phyloP scores from a whole-genome alignment of 1,140 invertebrate species.

The Gryon sp. region DNA sequence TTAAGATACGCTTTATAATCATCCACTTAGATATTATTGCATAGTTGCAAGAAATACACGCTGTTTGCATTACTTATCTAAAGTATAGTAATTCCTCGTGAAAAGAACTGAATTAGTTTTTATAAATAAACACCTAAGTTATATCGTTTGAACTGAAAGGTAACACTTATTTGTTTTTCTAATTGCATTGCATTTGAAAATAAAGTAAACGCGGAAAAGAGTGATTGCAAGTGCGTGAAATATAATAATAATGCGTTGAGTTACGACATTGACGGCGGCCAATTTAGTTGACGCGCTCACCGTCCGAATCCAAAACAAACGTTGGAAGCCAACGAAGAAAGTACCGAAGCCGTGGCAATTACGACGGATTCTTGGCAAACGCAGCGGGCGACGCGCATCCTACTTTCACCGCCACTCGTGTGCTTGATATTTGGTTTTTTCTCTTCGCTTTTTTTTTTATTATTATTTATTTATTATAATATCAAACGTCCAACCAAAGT shows the following conservation, averaged over 20 bases:
- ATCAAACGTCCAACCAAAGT: constrained; percentile 39
- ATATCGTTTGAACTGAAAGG: too few species aligned
- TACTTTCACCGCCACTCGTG: constrained; percentile 65
- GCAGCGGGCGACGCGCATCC: constrained; percentile 57
- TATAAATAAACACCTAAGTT: too few species aligned
- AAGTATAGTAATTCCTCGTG: too few species aligned
- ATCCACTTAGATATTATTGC: too few species aligned
- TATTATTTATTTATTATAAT: constrained; percentile 51
- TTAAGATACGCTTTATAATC: too few species aligned
- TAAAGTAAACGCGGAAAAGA: constrained; percentile 5
- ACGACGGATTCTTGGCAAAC: constrained; percentile 31
- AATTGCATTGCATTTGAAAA: too few species aligned
- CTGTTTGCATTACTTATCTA: too few species aligned
- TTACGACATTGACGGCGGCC: constrained; percentile 15
- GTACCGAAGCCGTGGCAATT: constrained; percentile 34
- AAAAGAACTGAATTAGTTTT: too few species aligned
- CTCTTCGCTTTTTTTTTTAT: too few species aligned
- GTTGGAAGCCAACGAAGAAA: constrained; percentile 61
- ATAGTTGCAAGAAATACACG: too few species aligned
- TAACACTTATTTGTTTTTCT: too few species aligned
- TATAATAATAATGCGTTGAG: constrained; percentile 2
- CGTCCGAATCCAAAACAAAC: constrained; percentile 43
- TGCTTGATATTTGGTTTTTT: constrained; percentile 55
- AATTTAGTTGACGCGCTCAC: constrained; percentile 40
- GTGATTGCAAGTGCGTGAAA: constrained; percentile 12